Evolutionary conservation across 2,797 vertebrate genomes (phyloP).

Genomic region (Tokudaia muenninki): DNA sequence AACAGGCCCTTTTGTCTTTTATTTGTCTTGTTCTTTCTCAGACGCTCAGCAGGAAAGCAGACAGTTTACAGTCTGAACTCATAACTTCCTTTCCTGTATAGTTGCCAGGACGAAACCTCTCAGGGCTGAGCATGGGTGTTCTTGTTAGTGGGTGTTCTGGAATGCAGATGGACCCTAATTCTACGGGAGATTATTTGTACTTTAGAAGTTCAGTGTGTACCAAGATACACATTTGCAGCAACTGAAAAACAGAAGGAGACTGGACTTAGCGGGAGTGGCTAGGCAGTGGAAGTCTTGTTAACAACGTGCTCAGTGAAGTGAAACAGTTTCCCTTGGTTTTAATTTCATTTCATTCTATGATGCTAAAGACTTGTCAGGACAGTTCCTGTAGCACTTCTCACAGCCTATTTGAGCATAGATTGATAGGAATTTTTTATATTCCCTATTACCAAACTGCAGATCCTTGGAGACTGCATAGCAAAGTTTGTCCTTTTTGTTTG

Average conservation of each 20-base stretch:
- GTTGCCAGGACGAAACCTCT: constrained; percentile 66
- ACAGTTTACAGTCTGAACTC: constrained; percentile 77
- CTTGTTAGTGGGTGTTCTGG: constrained; percentile 71
- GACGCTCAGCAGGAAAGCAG: constrained; percentile 57
- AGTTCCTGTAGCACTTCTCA: not conserved
- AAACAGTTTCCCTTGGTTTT: not conserved
- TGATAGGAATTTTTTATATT: not conserved
- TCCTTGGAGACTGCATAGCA: not conserved
- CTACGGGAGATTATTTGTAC: constrained; percentile 78
- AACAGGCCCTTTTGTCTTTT: not conserved
- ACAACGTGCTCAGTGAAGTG: not conserved
- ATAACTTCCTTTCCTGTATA: constrained; percentile 55
- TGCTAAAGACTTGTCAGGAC: not conserved
- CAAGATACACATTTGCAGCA: constrained; percentile 56
- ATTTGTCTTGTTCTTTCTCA: constrained; percentile 43
- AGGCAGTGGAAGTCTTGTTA: not conserved
- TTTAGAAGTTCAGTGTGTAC: constrained; percentile 35
- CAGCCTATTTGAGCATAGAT: not conserved
- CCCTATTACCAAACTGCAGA: not conserved
- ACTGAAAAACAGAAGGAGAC: constrained; percentile 44
- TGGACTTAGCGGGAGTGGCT: constrained; percentile 19
- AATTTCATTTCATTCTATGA: not conserved
- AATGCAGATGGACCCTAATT: constrained; percentile 69
- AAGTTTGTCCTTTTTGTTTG: constrained; percentile 9
- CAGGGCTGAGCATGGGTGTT: constrained; percentile 59